A percentile compares a stretch with the other conserved stretches of the same genome.
Conservation (phyloP, 2,888 invertebrate genomes). For the Drosophila macrospina region DNA sequence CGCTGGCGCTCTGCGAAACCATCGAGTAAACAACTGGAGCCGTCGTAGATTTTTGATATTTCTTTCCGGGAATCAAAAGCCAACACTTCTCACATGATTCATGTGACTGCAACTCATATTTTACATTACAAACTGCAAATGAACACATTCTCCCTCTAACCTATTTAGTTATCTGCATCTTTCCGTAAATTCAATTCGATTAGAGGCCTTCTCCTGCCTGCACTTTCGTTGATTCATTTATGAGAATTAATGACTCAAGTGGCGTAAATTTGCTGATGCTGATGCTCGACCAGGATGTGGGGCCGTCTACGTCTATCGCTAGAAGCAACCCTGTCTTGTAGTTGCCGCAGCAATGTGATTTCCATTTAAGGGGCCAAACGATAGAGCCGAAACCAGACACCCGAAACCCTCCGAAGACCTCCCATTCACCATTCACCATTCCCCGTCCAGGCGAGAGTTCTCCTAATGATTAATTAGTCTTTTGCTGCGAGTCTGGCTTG, state of each 20-base stretch:
- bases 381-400: constrained; percentile 7
- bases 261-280: constrained; percentile 66
- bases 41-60: constrained; percentile 16
- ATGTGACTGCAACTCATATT: background rate
- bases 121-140: background rate
- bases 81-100: background rate
- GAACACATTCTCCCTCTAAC: constrained; percentile 38
- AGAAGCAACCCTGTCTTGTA: constrained; percentile 41
- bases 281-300: constrained; percentile 27
- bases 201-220: constrained; percentile 34
- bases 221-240: constrained; percentile 59
- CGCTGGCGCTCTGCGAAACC: constrained; percentile 21
- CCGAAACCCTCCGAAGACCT: constrained; percentile 8
- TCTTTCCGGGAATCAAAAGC: constrained; percentile 13
- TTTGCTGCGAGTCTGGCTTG: constrained; percentile 28
- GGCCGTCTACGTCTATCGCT: constrained; percentile 4
- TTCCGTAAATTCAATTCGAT: constrained; percentile 63
- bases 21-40: constrained; percentile 26
- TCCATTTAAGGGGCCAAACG: constrained; percentile 61
- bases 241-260: constrained; percentile 75
- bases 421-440: background rate
- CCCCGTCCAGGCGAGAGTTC: constrained; percentile 41
- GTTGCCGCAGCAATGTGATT: constrained; percentile 69
- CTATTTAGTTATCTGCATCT: constrained; percentile 53
- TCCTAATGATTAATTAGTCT: constrained; percentile 74